Conservation (phyloP, 2,797 vertebrate genomes). For the Schizopygopsis pylzovi region DNA sequence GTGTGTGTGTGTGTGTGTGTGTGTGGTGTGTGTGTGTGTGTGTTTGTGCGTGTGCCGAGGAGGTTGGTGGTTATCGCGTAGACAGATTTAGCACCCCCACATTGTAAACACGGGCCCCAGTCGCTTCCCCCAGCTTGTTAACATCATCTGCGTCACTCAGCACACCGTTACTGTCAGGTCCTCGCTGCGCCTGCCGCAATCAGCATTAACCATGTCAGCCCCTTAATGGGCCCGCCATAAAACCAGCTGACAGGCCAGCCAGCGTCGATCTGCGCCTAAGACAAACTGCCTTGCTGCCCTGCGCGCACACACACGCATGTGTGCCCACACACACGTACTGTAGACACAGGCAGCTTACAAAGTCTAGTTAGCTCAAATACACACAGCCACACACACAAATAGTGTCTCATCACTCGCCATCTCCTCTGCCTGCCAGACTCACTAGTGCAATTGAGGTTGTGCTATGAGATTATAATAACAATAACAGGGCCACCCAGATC, state of each 20-base stretch:
- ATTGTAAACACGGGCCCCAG: conserved; percentile 84
- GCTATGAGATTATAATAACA: conserved; percentile 65
- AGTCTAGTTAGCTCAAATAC: conserved; percentile 59
- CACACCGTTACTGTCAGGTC: conserved; percentile 79
- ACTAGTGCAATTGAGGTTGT: conserved; percentile 57
- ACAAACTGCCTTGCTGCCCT: conserved; percentile 70
- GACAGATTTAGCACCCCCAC: conserved; percentile 82
- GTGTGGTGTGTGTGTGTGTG: conserved; percentile 60
- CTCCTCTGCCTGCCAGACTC: conserved; percentile 58
- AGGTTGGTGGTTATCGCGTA: conserved; percentile 68
- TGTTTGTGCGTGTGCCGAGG: conserved; percentile 66
- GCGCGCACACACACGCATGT: conserved; percentile 42
- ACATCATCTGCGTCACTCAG: conserved; percentile 86
- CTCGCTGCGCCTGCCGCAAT: conserved; percentile 79
- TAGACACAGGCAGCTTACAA: conserved; percentile 57
- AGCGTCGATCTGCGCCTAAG: conserved; percentile 68
- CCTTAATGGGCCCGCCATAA: conserved; percentile 81
- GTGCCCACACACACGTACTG: conserved; percentile 57
- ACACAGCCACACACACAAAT: conserved; percentile 51
- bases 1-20: conserved; percentile 61
- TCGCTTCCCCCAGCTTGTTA: conserved; percentile 83
- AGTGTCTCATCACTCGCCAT: conserved; percentile 59
- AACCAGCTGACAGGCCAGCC: conserved; percentile 77
- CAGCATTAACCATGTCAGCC: conserved; percentile 82
- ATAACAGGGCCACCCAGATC: conserved; percentile 64